phyloP scores from a whole-genome alignment of 2,797 vertebrate genomes.

The Betta splendens region DNA sequence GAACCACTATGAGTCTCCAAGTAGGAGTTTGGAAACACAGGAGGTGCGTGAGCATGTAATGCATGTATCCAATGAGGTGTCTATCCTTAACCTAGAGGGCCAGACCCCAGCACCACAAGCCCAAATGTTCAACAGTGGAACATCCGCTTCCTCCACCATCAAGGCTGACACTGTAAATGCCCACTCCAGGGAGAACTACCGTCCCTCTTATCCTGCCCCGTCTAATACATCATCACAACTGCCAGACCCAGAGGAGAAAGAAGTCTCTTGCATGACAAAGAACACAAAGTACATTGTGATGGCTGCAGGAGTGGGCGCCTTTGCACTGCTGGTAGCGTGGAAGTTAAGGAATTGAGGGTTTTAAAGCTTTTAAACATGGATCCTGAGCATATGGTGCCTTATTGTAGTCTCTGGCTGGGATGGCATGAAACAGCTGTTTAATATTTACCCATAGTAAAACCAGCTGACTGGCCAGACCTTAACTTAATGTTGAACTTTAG shows the following conservation, averaged over 20 bases:
- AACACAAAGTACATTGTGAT: slow-evolving; percentile 59
- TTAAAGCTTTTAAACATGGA: slow-evolving; percentile 31
- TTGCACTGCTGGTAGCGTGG: slow-evolving; percentile 71
- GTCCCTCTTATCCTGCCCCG: slow-evolving; percentile 12
- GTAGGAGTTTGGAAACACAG: slow-evolving; percentile 28
- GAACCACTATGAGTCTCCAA: slow-evolving; percentile 68
- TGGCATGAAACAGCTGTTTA: slow-evolving; percentile 39
- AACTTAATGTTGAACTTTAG: slow-evolving; percentile 7
- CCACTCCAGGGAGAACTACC: slow-evolving; percentile 5
- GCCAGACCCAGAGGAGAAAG: slow-evolving; percentile 25
- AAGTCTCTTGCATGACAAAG: neutral
- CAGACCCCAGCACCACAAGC: slow-evolving; percentile 29
- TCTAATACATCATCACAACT: neutral
- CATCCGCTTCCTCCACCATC: neutral
- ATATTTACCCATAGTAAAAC: slow-evolving; percentile 54
- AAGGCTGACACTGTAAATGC: neutral
- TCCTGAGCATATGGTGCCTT: slow-evolving; percentile 51
- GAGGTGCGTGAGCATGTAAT: slow-evolving; percentile 42
- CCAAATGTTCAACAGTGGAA: slow-evolving; percentile 44
- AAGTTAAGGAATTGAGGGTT: slow-evolving; percentile 69
- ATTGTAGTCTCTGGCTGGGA: slow-evolving; percentile 35
- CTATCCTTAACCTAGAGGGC: slow-evolving; percentile 65
- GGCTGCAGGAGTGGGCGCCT: slow-evolving; percentile 62
- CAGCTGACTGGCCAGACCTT: slow-evolving; percentile 43
- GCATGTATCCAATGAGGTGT: slow-evolving; percentile 50